Evolutionary conservation across 2,113 vertebrate species (phyloP), one percentile per base, ranked within the genome.

Genomic region (Megaceryle maxima): DNA sequence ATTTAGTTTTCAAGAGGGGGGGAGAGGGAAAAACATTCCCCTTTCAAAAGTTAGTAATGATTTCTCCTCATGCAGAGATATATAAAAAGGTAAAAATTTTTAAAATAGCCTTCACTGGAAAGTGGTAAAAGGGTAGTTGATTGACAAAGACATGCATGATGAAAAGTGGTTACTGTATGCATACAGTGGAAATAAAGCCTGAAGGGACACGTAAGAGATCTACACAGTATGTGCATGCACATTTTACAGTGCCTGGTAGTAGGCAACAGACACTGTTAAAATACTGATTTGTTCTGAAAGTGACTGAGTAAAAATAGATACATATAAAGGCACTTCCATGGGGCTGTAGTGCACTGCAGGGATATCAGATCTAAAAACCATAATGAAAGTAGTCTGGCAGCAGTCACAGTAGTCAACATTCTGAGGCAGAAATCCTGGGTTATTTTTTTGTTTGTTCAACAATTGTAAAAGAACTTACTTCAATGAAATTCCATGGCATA

Each of bases 231-330:
- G 21, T 84, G 73, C 94, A 96, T 87, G 92, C 88, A 96, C 91
- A 87, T 46, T 60, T 64, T 66, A 39, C 79, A 91, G 79, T 95
- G 95, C 86, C 92, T 76, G 75, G 33, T 35, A 94, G 74, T 18
- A 35, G 87, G 62, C 88, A 88, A 76, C 33, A 83, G 77, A 91
- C 91, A 88, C 80, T 91, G 72, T 68, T 72, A 78, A 94, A 96
- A 94, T 92, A 96, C 92, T 92, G 96, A 83, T 97, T 70, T 97
- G 94, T 76, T 94, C 92, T 96, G 92, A 94, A 97, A 96, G 89
- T 37, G 90, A 96, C 94, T 78, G 63, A 91, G 92, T 94, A 95
- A 97, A 96, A 94, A 78, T 24, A 93, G 64, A 35, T 28, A 55
- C 37, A 39, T 51, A 66, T 22, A 70, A 89, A 94, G 67, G 70